These are phyloP conservation scores for Alviniconcha marisindica DNA, from an alignment of 1,140 invertebrate genomes.

Conservation along the genomic window DNA sequence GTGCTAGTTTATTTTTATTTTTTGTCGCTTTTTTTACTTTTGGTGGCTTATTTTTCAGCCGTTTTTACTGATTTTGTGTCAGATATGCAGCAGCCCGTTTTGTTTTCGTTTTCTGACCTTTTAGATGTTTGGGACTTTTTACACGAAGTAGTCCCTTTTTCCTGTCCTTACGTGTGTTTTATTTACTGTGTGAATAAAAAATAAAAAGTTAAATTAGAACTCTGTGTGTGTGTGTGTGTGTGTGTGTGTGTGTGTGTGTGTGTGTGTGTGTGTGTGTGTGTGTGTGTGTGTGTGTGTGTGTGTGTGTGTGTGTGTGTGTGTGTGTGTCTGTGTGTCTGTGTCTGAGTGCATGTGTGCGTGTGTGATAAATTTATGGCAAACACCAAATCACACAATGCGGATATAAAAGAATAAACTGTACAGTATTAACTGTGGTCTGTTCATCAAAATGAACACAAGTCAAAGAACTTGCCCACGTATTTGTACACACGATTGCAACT, in stretches of 20 bases:
- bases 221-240: neutral
- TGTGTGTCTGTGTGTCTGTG: neutral
- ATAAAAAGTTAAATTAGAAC: neutral
- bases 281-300: neutral
- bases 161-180: slow-evolving; percentile 34
- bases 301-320: neutral
- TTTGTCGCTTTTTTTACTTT: neutral
- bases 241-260: neutral
- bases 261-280: neutral
- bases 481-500: no score
- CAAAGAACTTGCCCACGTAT: no score
- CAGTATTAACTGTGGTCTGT: no score
- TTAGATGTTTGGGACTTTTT: slow-evolving; percentile 15
- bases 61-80: slow-evolving; percentile 3
- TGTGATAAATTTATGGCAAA: no score
- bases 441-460: no score
- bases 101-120: neutral
- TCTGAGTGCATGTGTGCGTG: neutral
- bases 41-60: neutral
- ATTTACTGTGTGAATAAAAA: slow-evolving; percentile 40
- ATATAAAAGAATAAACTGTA: no score
- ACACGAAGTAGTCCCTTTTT: slow-evolving; percentile 12
- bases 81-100: slow-evolving; percentile 12
- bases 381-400: no score
- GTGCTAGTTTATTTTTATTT: neutral